phyloP scores from a whole-genome alignment of 2,888 invertebrate species.

The Aproaerema taeniolella region DNA sequence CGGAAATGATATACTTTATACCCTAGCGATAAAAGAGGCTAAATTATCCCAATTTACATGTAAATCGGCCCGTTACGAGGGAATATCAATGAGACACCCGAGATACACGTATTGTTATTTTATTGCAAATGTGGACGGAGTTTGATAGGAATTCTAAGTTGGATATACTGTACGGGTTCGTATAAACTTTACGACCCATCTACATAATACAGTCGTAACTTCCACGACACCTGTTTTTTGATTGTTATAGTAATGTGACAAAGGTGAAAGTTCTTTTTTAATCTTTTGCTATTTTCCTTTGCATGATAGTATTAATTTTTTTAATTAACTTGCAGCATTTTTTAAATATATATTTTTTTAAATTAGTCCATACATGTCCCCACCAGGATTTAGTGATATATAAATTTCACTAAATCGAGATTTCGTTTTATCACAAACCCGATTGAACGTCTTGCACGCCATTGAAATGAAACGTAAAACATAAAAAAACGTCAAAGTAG shows the following conservation, averaged over 20 bases:
- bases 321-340: no score
- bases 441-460: no score
- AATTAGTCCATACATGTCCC: no score
- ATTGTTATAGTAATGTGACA: background rate
- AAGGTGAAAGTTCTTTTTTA: background rate
- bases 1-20: slow-evolving; percentile 39
- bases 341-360: no score
- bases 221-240: slow-evolving; percentile 6
- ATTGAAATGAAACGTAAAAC: no score
- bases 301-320: no score
- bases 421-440: no score
- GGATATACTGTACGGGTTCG: slow-evolving; percentile 2
- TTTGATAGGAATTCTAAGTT: slow-evolving; percentile 7
- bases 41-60: slow-evolving; percentile 46
- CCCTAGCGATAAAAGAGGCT: slow-evolving; percentile 37
- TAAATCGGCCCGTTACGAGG: slow-evolving; percentile 41
- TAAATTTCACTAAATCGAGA: no score
- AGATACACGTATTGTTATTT: slow-evolving; percentile 22
- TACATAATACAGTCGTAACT: slow-evolving; percentile 7
- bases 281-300: no score
- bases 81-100: slow-evolving; percentile 39
- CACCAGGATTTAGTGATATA: no score
- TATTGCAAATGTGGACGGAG: slow-evolving; percentile 10
- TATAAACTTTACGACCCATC: slow-evolving; percentile 4
- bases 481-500: no score